phyloP scores from a whole-genome alignment of 1,140 invertebrate genomes.

The Habropoda laboriosa region DNA sequence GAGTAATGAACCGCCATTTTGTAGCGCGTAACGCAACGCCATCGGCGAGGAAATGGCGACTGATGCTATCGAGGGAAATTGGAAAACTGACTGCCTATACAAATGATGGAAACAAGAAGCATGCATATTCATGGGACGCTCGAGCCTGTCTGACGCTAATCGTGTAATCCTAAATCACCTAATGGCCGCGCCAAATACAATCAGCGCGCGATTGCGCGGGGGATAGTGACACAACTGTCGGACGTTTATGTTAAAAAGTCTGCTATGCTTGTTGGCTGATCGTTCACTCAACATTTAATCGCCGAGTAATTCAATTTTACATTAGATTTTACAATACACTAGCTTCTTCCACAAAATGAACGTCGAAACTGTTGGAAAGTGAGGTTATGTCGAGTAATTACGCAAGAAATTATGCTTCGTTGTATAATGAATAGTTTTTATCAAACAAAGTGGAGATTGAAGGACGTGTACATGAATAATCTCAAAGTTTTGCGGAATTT shows the following conservation, averaged over 20 bases:
- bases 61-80: constrained; percentile 6
- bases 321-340: no score
- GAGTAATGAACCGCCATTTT: not conserved
- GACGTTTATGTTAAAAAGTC: constrained; percentile 23
- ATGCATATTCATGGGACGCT: constrained; percentile 40
- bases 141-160: constrained; percentile 25
- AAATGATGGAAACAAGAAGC: constrained; percentile 35
- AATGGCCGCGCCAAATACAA: constrained; percentile 32
- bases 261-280: no score
- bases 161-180: constrained; percentile 48
- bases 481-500: no score
- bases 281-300: no score
- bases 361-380: not conserved
- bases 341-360: not conserved
- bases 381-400: not conserved
- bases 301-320: no score
- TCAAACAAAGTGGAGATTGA: not conserved
- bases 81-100: constrained; percentile 27
- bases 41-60: not conserved
- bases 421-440: not conserved
- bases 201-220: constrained; percentile 30
- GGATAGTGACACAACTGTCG: not conserved
- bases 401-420: not conserved
- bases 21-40: not conserved
- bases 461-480: no score